phyloP scores from a whole-genome alignment of 2,888 invertebrate genomes.

The Dolichomitus sp. region DNA sequence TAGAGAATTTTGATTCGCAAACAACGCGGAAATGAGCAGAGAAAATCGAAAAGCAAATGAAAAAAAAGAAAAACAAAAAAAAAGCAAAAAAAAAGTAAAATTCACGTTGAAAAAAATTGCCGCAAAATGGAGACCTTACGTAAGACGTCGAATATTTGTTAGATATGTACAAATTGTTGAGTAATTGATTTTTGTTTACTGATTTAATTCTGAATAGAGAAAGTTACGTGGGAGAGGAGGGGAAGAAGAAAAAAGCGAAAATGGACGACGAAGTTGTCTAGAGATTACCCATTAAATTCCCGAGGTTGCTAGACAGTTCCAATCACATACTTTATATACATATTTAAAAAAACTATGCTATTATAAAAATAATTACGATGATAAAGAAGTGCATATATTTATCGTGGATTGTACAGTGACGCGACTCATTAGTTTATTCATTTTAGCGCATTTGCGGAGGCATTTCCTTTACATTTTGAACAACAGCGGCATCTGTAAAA shows the following conservation, averaged over 20 bases:
- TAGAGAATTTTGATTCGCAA: constrained; percentile 21
- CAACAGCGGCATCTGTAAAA: constrained; percentile 14
- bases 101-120: constrained; percentile 18
- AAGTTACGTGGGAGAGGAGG: not conserved
- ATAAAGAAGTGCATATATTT: constrained; percentile 20
- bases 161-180: constrained; percentile 66
- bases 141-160: constrained; percentile 62
- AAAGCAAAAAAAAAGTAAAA: constrained; percentile 1
- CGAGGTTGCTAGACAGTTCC: constrained; percentile 52
- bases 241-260: constrained; percentile 17
- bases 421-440: constrained; percentile 42
- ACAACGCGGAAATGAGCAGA: constrained; percentile 6
- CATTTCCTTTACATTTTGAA: not conserved
- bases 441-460: constrained; percentile 23
- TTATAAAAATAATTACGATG: constrained; percentile 14
- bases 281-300: constrained; percentile 30
- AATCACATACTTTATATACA: constrained; percentile 29
- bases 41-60: constrained; percentile 2
- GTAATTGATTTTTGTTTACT: constrained; percentile 42
- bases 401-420: constrained; percentile 58
- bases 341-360: constrained; percentile 44
- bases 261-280: constrained; percentile 23
- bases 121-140: constrained; percentile 47
- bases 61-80: not conserved
- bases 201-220: constrained; percentile 30